Evolutionary conservation across 2,797 vertebrate species (phyloP).

Genomic region (Halcyon smyrnensis): DNA sequence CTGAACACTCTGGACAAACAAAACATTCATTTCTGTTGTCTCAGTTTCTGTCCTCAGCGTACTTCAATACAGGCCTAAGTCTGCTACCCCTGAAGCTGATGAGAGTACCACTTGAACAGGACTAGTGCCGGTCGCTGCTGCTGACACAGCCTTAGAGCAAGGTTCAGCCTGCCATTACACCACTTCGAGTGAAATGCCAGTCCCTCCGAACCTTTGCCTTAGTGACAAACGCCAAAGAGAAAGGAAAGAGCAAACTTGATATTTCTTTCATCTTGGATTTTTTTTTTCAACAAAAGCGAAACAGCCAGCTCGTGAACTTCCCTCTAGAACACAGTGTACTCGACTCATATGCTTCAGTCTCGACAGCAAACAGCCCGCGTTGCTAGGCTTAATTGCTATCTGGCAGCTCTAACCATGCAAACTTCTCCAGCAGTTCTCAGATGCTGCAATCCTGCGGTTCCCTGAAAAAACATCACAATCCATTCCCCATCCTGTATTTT

Average conservation of each 20-base stretch:
- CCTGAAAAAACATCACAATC: neutral
- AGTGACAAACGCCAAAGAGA: neutral
- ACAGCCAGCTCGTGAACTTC: conserved; percentile 11
- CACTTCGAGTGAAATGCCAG: neutral
- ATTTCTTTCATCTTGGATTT: conserved; percentile 1
- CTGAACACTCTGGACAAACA: neutral
- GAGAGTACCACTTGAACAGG: neutral
- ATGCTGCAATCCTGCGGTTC: fast-evolving
- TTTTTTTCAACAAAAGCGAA: neutral
- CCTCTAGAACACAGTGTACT: conserved; percentile 45
- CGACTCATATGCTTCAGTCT: conserved; percentile 10
- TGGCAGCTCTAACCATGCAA: conserved; percentile 11
- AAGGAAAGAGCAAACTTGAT: neutral
- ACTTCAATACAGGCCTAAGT: neutral
- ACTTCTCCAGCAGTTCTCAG: conserved; percentile 41
- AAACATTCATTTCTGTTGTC: neutral
- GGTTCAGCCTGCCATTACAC: neutral
- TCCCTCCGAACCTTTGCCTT: neutral
- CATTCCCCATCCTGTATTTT: neutral
- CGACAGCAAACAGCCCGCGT: conserved; percentile 6
- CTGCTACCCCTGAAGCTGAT: neutral
- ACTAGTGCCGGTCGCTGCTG: fast-evolving
- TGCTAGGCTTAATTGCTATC: conserved; percentile 30
- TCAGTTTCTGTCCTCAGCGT: neutral
- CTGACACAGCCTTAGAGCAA: fast-evolving